Conservation (phyloP, 2,797 vertebrate species). For the Crenichthys baileyi region DNA sequence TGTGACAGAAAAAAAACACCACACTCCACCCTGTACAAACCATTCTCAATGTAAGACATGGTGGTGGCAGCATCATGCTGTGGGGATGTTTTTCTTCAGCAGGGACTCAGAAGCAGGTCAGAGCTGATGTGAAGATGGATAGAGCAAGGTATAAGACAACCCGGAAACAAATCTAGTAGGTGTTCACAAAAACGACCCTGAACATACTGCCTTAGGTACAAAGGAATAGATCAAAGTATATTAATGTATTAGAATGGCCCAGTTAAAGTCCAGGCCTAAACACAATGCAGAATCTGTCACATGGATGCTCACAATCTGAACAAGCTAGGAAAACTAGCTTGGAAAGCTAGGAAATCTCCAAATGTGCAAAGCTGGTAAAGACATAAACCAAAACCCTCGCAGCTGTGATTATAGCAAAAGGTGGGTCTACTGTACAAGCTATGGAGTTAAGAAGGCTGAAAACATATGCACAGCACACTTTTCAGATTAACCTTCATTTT, state of each 20-base stretch:
- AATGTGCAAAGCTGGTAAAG: not conserved
- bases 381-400: no score
- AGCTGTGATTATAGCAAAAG: no score
- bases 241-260: not conserved
- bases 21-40: not conserved
- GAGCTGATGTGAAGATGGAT: not conserved
- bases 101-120: not conserved
- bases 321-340: not conserved
- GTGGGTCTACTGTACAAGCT: no score
- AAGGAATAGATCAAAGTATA: not conserved
- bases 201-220: not conserved
- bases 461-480: no score
- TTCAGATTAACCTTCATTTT: no score
- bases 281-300: not conserved
- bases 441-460: no score
- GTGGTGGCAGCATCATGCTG: not conserved
- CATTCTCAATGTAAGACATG: not conserved
- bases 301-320: not conserved
- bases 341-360: not conserved
- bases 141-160: not conserved
- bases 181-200: not conserved
- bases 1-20: no score
- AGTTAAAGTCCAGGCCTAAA: not conserved
- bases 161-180: not conserved
- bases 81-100: not conserved